Base-by-base conservation (phyloP, 2,113 vertebrate genomes). In the Thymallus thymallus region DNA sequence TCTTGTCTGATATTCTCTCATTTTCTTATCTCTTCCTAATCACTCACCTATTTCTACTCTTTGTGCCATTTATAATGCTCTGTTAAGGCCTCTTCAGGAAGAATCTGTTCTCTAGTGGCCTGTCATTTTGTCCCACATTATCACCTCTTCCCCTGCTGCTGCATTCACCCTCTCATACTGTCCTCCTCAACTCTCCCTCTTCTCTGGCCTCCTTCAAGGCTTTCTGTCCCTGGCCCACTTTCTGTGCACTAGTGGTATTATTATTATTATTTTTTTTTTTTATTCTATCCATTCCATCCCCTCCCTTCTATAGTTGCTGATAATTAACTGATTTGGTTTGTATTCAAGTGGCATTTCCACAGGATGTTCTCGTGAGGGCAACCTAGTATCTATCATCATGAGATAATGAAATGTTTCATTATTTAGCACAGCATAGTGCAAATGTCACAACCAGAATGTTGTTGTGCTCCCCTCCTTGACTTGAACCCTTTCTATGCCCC, bases 401-500 rank as follows among this genome's bases (percentile, higher is more conserved):
- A 23, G 29, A 24, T 68, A 68, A 68, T 23, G 66, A 67, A 13
- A 14, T 22, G 29, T 67, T 67, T 55, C n/a, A 55, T 63, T 75
- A 48, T 14, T 35, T 75, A 65, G 69, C 76, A 30, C 69, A 61
- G 72, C 74, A 58, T 61, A 68, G 80, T 78, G 69, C 73, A 35
- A 60, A 71, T 71, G 73, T 48, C 72, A 55, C 76, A 55, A 18
- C 41, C 62, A 74, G 55, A 70, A 30, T 46, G 56, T 41, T 41
- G 35, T 41, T 41, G 35, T 41, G 35, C 35, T 41, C 35, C 10
- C 35, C 35, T 78, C 56, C 56, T 18, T 51, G 48, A 22, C 68
- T 26, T 74, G 22, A 41, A 62, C 86, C 55, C 10, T 82, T 81
- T 83, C 82, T 88, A 87, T 91, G 85, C 35, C 35, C 35, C 35